These are phyloP conservation scores for Nycticebus coucang DNA, from an alignment of 2,113 vertebrate species.

Conservation along the genomic window DNA sequence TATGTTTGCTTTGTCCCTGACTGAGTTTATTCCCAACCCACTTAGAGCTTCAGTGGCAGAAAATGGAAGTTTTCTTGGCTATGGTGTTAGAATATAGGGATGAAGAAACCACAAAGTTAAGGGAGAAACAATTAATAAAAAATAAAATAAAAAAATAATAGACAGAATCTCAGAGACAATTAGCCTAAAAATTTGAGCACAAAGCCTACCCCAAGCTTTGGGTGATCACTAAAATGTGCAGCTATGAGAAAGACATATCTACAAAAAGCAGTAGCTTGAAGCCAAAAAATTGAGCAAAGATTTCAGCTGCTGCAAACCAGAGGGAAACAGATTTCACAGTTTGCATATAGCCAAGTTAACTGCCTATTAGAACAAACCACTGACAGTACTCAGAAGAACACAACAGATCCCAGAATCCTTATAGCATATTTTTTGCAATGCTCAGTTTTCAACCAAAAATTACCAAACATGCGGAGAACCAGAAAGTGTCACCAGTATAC, in stretches of 20 bases:
- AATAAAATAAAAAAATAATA: no score
- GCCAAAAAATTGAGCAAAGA: not conserved
- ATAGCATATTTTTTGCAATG: not conserved
- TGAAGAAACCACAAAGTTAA: not conserved
- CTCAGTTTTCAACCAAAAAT: conserved; percentile 11
- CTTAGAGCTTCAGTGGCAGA: not conserved
- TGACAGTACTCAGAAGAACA: not conserved
- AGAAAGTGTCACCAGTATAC: not conserved
- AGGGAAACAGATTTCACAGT: not conserved
- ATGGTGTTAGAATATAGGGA: not conserved
- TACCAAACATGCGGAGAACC: not conserved
- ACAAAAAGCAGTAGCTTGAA: not conserved
- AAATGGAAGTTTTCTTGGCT: not conserved
- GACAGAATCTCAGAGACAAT: not conserved
- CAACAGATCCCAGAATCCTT: not conserved
- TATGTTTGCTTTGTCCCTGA: not conserved
- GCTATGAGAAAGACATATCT: not conserved
- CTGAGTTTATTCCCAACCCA: not conserved
- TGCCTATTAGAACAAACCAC: not conserved
- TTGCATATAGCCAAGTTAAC: not conserved
- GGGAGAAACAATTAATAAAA: no score
- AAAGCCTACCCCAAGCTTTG: not conserved
- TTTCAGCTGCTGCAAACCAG: no score
- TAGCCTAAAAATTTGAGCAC: not conserved
- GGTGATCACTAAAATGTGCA: not conserved